These are phyloP conservation scores for Spongilla lacustris DNA, from an alignment of 37 sponge, comb jelly and placozoan genomes.

Conservation along the genomic window DNA sequence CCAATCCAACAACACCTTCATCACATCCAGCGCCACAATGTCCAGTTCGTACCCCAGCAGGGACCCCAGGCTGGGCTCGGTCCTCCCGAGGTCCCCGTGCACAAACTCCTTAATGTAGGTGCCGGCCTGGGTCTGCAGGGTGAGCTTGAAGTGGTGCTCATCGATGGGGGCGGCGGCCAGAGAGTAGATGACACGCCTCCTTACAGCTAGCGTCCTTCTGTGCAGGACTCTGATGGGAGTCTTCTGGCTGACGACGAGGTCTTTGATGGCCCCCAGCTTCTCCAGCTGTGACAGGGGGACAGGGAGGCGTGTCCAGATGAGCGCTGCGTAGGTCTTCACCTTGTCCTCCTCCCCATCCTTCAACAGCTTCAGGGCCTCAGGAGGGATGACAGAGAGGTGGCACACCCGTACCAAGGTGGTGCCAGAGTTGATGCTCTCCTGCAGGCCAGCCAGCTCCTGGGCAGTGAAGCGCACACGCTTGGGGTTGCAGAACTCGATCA, in stretches of 20 bases:
- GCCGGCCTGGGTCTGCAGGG: slow-evolving; percentile 88
- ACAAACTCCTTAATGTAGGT: slow-evolving; percentile 99
- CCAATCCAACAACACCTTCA: slow-evolving; percentile 78
- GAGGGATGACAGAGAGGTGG: slow-evolving; percentile 51
- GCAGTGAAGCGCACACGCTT: slow-evolving; percentile 6
- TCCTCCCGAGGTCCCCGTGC: slow-evolving; percentile 97
- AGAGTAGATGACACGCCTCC: slow-evolving; percentile 60
- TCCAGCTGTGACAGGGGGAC: slow-evolving; percentile 39
- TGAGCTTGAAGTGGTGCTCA: slow-evolving; percentile 72
- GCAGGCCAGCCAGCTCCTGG: slow-evolving; percentile 26
- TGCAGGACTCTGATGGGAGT: slow-evolving; percentile 98
- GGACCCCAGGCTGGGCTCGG: slow-evolving; percentile 79
- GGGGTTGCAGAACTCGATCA: slow-evolving; percentile 83
- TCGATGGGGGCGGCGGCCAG: slow-evolving; percentile 54
- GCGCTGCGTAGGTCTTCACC: slow-evolving; percentile 81
- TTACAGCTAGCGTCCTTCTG: slow-evolving; percentile 70
- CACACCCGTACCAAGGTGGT: slow-evolving; percentile 47
- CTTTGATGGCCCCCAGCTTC: slow-evolving; percentile 31
- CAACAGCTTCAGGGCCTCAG: slow-evolving; percentile 42
- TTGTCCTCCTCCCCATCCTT: slow-evolving; percentile 95
- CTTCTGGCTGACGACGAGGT: slow-evolving; percentile 77
- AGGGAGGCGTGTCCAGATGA: slow-evolving; percentile 47
- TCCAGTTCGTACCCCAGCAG: slow-evolving; percentile 78
- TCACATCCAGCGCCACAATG: slow-evolving; percentile 88
- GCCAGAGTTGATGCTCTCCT: slow-evolving; percentile 57